Conservation (phyloP, 2,113 vertebrate genomes). For the Calonectris borealis region DNA sequence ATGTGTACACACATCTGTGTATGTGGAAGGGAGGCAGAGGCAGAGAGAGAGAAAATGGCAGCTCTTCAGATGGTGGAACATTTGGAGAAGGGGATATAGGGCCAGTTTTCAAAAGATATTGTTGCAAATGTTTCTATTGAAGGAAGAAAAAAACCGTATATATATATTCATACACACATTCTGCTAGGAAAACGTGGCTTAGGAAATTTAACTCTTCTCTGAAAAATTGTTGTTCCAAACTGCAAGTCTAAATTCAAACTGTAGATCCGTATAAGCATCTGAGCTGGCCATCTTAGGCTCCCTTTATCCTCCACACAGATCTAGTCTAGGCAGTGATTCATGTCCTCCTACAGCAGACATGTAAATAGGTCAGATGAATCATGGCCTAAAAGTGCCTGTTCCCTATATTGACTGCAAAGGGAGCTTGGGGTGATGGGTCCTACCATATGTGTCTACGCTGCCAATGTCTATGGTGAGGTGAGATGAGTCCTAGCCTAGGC, state of each 20-base stretch:
- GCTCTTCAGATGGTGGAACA: slow-evolving; percentile 4
- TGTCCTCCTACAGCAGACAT: slow-evolving; percentile 59
- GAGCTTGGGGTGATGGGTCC: slow-evolving; percentile 12
- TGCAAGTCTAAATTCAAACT: background rate
- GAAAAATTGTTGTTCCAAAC: slow-evolving; percentile 8
- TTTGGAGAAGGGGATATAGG: slow-evolving; percentile 1
- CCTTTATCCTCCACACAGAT: slow-evolving; percentile 41
- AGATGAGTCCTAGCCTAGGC: background rate
- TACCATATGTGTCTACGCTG: background rate
- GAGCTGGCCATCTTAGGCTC: slow-evolving; percentile 39
- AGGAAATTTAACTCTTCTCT: slow-evolving; percentile 13
- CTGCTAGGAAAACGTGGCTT: background rate
- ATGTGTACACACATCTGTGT: background rate
- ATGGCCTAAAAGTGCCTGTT: slow-evolving; percentile 65
- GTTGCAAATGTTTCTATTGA: slow-evolving; percentile 27
- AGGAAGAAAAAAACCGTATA: background rate
- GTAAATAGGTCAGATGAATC: slow-evolving; percentile 71
- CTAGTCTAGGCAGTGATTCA: slow-evolving; percentile 59
- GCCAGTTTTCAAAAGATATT: slow-evolving; percentile 18
- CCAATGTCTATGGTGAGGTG: background rate
- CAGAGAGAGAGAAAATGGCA: slow-evolving; percentile 15
- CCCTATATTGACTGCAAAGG: slow-evolving; percentile 31
- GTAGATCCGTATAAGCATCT: slow-evolving; percentile 12
- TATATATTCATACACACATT: background rate
- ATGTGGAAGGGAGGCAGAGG: background rate